Evolutionary conservation across 2,113 vertebrate species (phyloP).

Genomic region (Hydrolagus affinis): DNA sequence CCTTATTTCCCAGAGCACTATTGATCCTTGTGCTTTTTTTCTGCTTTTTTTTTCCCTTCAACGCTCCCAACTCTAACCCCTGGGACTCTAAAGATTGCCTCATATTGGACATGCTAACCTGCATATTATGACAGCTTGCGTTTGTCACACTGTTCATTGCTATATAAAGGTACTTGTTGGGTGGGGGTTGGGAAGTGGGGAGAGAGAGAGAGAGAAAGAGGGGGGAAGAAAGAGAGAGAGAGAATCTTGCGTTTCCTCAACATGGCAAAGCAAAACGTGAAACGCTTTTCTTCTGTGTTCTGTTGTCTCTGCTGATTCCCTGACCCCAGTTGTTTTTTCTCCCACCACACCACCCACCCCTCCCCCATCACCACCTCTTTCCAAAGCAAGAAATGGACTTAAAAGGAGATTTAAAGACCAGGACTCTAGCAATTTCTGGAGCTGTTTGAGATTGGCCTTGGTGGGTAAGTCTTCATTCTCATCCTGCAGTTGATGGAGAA

Average conservation of each 20-base stretch:
- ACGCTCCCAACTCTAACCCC: slow-evolving; percentile 72
- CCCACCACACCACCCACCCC: no score
- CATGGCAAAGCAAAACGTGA: neutral
- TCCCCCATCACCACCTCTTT: slow-evolving; percentile 37
- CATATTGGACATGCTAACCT: slow-evolving; percentile 64
- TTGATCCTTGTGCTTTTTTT: slow-evolving; percentile 72
- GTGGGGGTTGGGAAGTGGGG: slow-evolving; percentile 36
- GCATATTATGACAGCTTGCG: slow-evolving; percentile 68
- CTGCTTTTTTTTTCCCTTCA: slow-evolving; percentile 62
- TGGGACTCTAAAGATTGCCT: slow-evolving; percentile 60
- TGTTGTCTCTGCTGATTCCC: slow-evolving; percentile 36
- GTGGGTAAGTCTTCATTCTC: slow-evolving; percentile 37
- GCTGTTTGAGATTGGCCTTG: slow-evolving; percentile 7
- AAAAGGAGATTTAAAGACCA: slow-evolving; percentile 39
- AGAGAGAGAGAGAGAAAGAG: no score
- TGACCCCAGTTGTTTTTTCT: slow-evolving; percentile 11
- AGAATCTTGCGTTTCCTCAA: neutral
- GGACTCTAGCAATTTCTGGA: slow-evolving; percentile 37
- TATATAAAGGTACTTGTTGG: slow-evolving; percentile 43
- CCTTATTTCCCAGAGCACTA: slow-evolving; percentile 97
- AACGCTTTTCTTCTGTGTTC: slow-evolving; percentile 34
- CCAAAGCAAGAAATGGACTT: slow-evolving; percentile 41
- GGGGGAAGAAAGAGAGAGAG: no score
- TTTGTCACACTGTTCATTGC: slow-evolving; percentile 56
- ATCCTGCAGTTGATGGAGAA: slow-evolving; percentile 36